Conservation (phyloP, 2,113 vertebrate genomes). For the Pedionomus torquatus region DNA sequence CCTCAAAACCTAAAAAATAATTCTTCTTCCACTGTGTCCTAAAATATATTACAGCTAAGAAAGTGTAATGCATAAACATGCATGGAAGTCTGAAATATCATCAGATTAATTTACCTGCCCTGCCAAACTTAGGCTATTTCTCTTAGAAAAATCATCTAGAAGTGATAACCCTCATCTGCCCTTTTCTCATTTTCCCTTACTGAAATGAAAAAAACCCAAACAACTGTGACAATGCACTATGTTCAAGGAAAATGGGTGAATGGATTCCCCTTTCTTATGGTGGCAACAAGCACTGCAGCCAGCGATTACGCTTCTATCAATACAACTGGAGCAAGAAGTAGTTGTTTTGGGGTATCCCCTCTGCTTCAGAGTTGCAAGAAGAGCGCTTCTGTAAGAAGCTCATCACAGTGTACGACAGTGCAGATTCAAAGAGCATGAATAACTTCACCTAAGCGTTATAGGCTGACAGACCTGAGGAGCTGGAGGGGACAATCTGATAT, state of each 20-base stretch:
- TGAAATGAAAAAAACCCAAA: not conserved
- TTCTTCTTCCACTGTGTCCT: not conserved
- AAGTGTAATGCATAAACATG: not conserved
- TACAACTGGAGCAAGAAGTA: not conserved
- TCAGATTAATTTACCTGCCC: not conserved
- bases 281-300: not conserved
- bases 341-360: not conserved
- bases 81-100: not conserved
- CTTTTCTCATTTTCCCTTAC: not conserved
- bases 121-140: not conserved
- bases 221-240: not conserved
- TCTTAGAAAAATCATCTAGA: not conserved
- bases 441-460: not conserved
- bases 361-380: not conserved
- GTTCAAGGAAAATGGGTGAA: not conserved
- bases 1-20: not conserved
- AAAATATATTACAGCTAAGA: not conserved
- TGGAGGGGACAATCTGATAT: not conserved
- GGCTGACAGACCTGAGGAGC: not conserved
- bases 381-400: not conserved
- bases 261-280: not conserved
- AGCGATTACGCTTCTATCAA: not conserved
- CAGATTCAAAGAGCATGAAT: not conserved
- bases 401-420: not conserved
- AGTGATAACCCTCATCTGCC: not conserved